Evolutionary conservation across 1,140 invertebrate genomes (phyloP), one percentile per base, ranked within the genome.

Genomic region (Drosophila tropicalis): DNA sequence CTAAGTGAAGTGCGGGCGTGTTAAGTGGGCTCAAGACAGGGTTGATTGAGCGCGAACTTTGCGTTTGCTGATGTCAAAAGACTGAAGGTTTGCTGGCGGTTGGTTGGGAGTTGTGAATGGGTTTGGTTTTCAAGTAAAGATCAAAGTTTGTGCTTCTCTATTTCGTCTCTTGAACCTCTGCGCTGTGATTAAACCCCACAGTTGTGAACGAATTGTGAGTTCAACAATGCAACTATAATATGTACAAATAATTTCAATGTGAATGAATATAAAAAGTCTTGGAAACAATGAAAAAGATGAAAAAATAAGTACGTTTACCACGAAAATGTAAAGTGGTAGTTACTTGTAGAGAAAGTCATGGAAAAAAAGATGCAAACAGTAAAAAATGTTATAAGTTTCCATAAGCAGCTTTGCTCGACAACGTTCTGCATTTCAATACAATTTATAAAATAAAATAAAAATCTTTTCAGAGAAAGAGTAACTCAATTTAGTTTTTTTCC

Each of bases 21-120:
- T 83, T 89, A 87, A 89, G 83, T 87, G 84, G 76, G 84, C 84
- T 80, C 70, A 83, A 73, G 79, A 89, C 84, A 87, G 78, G 80
- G 76, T 87, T 87, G 83, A 89, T 89, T 87, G 83, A 75, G 79
- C 79, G 76, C 84, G 70, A 87, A 77, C 83, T 82, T 72, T 79
- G 63, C 58, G 51, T 67, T 67, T 22, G 60, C 25, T 57, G 17
- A 51, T 15, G 36, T 9, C 1, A 36, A 15, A 9, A 29, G 10
- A 4, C 7, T 29, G 32, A 13, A 4, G 36, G 36, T 12, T n/a
- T 1, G 12, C 10, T 58, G 13, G 15, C 10, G 51, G 12, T n/a
- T 13, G 19, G 51, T 55, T 36, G 34, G 9, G 10, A 9, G 12
- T 39, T 19, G 15, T 44, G 17, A 17, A 5, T 47, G 9, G 15